phyloP scores from a whole-genome alignment of 2,113 vertebrate species.

The Bucco capensis region DNA sequence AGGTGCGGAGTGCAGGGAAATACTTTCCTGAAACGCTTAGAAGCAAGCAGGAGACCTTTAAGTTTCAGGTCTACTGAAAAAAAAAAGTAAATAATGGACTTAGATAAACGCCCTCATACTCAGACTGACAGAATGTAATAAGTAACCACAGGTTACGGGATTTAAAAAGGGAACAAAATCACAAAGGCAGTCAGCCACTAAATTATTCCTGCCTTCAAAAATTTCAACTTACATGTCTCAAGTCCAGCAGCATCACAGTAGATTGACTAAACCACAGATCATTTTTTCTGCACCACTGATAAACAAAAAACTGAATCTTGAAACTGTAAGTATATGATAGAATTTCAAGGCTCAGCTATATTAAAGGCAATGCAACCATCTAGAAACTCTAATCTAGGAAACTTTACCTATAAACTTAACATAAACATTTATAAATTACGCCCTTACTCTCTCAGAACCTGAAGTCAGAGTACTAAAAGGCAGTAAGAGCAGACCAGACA shows the following conservation, averaged over 20 bases:
- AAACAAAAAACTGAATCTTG: not conserved
- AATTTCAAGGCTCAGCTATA: not conserved
- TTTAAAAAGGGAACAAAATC: not conserved
- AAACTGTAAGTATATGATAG: not conserved
- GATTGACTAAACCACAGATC: not conserved
- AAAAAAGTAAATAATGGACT: not conserved
- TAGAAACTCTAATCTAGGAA: not conserved
- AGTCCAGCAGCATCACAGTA: not conserved
- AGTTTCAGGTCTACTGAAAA: not conserved
- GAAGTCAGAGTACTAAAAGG: not conserved
- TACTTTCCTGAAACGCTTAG: not conserved
- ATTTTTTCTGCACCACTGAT: not conserved
- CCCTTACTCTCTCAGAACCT: not conserved
- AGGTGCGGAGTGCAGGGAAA: not conserved
- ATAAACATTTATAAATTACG: not conserved
- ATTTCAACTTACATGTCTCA: not conserved
- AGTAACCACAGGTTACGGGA: not conserved
- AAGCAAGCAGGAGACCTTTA: not conserved
- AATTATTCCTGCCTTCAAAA: not conserved
- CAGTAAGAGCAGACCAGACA: not conserved
- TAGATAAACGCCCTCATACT: not conserved
- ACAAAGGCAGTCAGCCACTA: not conserved
- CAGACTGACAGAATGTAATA: not conserved
- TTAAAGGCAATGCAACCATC: not conserved
- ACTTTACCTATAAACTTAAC: no score